These are phyloP conservation scores for Limanda limanda DNA, from an alignment of 2,113 vertebrate genomes.

Conservation along the genomic window DNA sequence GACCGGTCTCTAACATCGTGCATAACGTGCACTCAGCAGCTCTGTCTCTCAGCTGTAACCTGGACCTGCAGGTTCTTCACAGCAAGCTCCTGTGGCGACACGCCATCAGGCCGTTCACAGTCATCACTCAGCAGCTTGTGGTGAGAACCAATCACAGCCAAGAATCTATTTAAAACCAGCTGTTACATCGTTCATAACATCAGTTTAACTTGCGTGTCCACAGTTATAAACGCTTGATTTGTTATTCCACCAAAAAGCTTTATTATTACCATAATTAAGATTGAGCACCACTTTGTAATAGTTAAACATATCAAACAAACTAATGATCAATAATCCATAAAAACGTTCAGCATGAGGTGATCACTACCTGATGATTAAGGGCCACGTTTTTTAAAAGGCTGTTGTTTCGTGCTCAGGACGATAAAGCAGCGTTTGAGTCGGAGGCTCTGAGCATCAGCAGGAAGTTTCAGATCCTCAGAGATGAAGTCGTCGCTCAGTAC, in stretches of 20 bases:
- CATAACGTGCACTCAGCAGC: slow-evolving; percentile 84
- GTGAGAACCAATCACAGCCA: slow-evolving; percentile 38
- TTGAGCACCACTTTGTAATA: too few species aligned
- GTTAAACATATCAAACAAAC: too few species aligned
- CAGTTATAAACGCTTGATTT: too few species aligned
- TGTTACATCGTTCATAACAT: too few species aligned
- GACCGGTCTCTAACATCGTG: slow-evolving; percentile 84
- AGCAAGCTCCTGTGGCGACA: slow-evolving; percentile 81
- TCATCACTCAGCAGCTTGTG: slow-evolving; percentile 69
- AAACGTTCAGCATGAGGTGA: too few species aligned
- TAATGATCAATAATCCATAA: too few species aligned
- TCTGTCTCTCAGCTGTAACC: slow-evolving; percentile 86
- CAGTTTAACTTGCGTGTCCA: too few species aligned
- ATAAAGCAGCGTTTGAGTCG: slow-evolving; percentile 53
- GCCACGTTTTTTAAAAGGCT: not conserved
- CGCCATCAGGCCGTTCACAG: slow-evolving; percentile 70
- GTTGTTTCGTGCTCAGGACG: slow-evolving; percentile 60
- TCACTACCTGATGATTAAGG: not conserved
- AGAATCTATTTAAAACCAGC: too few species aligned
- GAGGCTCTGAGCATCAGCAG: slow-evolving; percentile 72
- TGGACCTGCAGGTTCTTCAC: slow-evolving; percentile 89
- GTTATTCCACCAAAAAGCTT: not conserved
- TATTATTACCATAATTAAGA: not conserved
- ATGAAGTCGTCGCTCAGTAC: slow-evolving; percentile 79
- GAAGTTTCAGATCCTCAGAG: slow-evolving; percentile 80